Evolutionary conservation across 2,888 invertebrate species (phyloP).

Genomic region (Watsonalla cultraria): DNA sequence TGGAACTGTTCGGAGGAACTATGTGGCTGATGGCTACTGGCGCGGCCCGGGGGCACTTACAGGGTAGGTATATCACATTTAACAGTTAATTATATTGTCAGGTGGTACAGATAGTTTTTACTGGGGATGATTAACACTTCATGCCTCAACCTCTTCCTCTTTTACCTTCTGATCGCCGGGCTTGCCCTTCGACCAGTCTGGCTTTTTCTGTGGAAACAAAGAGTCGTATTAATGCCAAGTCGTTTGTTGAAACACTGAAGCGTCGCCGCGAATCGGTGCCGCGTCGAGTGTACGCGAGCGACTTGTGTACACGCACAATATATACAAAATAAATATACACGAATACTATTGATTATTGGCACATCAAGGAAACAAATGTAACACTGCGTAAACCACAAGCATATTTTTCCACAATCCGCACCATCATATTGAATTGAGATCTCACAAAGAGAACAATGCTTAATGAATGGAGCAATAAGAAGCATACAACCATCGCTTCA

Average conservation of each 20-base stretch:
- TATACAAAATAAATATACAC: neutral
- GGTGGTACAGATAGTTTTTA: slow-evolving; percentile 54
- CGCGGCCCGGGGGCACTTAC: slow-evolving; percentile 15
- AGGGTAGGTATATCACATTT: slow-evolving; percentile 53
- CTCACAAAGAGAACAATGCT: neutral
- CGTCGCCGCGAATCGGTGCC: neutral
- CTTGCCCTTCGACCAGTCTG: slow-evolving; percentile 96
- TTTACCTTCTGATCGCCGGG: slow-evolving; percentile 94
- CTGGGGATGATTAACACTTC: slow-evolving; percentile 66
- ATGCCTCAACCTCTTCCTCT: slow-evolving; percentile 90
- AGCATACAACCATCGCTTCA: neutral
- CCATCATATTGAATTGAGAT: neutral
- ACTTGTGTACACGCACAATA: neutral
- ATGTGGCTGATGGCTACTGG: slow-evolving; percentile 25
- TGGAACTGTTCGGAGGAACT: slow-evolving; percentile 42
- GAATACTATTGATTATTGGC: neutral
- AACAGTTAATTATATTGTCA: slow-evolving; percentile 52
- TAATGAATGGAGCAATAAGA: neutral
- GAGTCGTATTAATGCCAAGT: slow-evolving; percentile 4
- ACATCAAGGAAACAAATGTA: neutral
- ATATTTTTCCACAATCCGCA: neutral
- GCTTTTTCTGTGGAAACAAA: slow-evolving; percentile 88
- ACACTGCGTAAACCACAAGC: neutral
- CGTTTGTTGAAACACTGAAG: neutral
- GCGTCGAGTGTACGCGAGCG: neutral